Evolutionary conservation across 2,113 vertebrate species (phyloP).

Genomic region (Pteronura brasiliensis): DNA sequence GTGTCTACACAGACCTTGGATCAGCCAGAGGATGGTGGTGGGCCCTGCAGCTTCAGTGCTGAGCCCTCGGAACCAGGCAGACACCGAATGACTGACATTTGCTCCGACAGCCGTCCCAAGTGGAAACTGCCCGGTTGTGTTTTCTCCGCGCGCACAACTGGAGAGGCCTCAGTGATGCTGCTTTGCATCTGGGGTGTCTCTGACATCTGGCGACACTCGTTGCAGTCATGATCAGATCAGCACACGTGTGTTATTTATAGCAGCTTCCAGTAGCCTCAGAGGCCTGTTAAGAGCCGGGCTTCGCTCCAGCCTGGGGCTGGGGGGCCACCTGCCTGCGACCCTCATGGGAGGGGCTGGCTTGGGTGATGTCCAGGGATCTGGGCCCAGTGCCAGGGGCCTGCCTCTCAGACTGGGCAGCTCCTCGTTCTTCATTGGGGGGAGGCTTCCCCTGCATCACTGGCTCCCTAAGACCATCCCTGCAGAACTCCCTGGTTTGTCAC

Average conservation of each 20-base stretch:
- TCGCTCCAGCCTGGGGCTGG: background rate
- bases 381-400: background rate
- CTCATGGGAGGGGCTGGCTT: background rate
- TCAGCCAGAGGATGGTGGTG: rapidly evolving
- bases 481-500: too few relatives aligned
- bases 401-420: background rate
- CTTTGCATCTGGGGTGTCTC: background rate
- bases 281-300: background rate
- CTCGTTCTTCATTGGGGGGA: background rate
- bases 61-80: rapidly evolving
- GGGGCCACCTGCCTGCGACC: background rate
- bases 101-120: background rate
- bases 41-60: background rate
- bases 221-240: background rate
- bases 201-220: background rate
- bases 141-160: background rate
- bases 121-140: background rate
- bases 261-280: background rate
- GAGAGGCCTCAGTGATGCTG: background rate
- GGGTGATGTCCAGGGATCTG: background rate
- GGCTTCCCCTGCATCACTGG: background rate
- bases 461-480: rapidly evolving
- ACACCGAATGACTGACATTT: rapidly evolving
- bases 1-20: background rate
- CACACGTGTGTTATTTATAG: background rate